These are phyloP conservation scores for Oreotragus oreotragus DNA, from an alignment of 2,113 vertebrate genomes.

Conservation along the genomic window DNA sequence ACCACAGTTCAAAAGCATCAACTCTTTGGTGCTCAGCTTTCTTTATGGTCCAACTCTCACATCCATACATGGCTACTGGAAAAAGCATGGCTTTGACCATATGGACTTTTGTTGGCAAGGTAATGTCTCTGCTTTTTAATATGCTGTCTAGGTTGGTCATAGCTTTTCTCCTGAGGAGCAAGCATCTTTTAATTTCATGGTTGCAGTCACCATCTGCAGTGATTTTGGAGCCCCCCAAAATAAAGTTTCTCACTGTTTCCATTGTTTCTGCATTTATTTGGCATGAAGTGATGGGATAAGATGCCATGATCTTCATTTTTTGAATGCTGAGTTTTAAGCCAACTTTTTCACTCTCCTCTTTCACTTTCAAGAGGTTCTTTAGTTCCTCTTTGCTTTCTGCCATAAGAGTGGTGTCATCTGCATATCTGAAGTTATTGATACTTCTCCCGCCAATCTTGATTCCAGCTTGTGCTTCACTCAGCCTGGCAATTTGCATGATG, in stretches of 20 bases:
- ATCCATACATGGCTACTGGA: neutral
- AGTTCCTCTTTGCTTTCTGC: neutral
- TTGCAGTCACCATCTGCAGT: neutral
- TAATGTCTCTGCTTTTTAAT: neutral
- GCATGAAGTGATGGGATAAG: neutral
- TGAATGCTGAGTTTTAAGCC: neutral
- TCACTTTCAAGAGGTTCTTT: neutral
- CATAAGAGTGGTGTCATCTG: neutral
- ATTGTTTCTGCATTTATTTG: neutral
- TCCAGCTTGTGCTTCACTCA: neutral
- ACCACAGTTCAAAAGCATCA: neutral
- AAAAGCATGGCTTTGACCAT: neutral
- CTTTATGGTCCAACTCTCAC: neutral
- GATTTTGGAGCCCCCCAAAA: neutral
- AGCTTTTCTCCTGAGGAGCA: neutral
- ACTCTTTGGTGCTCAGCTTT: neutral
- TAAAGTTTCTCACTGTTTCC: neutral
- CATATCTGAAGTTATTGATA: neutral
- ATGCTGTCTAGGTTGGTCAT: neutral
- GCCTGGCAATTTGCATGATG: neutral
- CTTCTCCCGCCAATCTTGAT: neutral
- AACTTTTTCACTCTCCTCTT: neutral
- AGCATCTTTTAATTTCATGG: neutral
- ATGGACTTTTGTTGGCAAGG: neutral
- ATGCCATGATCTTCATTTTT: neutral